phyloP scores from a whole-genome alignment of 2,113 vertebrate species.

The Protobothrops mucrosquamatus region DNA sequence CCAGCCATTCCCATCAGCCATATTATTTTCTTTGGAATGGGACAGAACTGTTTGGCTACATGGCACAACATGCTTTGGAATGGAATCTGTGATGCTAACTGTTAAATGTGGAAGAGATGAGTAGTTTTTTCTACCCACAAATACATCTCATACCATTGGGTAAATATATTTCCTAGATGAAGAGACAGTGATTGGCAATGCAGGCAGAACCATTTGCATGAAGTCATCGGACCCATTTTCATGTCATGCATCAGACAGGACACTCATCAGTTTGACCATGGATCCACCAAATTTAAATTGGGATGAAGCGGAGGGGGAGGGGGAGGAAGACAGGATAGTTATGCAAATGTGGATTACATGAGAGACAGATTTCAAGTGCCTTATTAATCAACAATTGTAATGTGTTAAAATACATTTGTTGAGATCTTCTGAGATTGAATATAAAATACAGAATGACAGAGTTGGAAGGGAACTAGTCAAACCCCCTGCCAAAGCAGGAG shows the following conservation, averaged over 20 bases:
- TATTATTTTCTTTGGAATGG: background rate
- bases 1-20: too few relatives aligned
- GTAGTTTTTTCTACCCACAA: background rate
- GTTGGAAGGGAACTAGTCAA: too few relatives aligned
- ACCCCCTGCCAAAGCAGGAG: too few relatives aligned
- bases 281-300: background rate
- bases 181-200: background rate
- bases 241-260: background rate
- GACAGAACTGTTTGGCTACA: background rate
- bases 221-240: background rate
- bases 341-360: background rate
- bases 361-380: background rate
- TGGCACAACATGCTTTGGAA: background rate
- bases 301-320: background rate
- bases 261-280: background rate
- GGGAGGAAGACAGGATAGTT: background rate
- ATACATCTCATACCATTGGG: background rate
- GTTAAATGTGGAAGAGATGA: background rate
- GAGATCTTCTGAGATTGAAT: background rate
- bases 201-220: background rate
- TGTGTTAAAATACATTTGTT: background rate
- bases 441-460: too few relatives aligned
- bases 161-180: background rate
- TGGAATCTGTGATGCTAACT: background rate
- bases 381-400: background rate